Conservation (phyloP, 2,888 invertebrate genomes). For the Encarsia formosa region DNA sequence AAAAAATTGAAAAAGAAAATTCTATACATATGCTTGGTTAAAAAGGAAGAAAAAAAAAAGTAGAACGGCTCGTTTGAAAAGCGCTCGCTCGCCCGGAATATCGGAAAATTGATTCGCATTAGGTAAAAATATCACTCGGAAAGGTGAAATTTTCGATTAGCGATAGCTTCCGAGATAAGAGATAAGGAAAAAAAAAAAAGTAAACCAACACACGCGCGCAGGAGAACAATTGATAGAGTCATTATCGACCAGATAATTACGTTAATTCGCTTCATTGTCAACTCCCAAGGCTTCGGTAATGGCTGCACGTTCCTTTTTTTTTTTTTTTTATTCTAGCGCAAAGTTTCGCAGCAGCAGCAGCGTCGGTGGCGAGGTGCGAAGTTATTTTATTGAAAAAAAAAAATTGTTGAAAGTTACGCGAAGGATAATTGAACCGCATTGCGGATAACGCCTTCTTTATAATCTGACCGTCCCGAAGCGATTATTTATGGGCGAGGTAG, state of each 20-base stretch:
- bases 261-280: conserved; percentile 9
- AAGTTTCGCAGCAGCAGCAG: too few species aligned
- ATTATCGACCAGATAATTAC: conserved; percentile 9
- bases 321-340: too few species aligned
- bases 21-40: too few species aligned
- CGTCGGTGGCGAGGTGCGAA: too few species aligned
- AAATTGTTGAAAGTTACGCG: too few species aligned
- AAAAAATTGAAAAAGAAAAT: too few species aligned
- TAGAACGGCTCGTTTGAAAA: not conserved
- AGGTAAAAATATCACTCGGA: conserved; percentile 19
- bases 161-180: not conserved
- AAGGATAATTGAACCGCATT: too few species aligned
- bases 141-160: conserved; percentile 14
- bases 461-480: too few species aligned
- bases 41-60: not conserved
- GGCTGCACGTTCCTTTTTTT: too few species aligned
- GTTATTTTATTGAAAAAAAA: too few species aligned
- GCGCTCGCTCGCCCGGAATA: not conserved
- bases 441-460: too few species aligned
- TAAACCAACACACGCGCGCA: not conserved
- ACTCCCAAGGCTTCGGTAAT: conserved; percentile 1
- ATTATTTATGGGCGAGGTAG: too few species aligned
- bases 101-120: conserved; percentile 18
- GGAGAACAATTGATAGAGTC: conserved; percentile 8
- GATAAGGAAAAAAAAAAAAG: not conserved